These are phyloP conservation scores for Athalia circularis DNA, from an alignment of 2,888 invertebrate species.

Conservation along the genomic window DNA sequence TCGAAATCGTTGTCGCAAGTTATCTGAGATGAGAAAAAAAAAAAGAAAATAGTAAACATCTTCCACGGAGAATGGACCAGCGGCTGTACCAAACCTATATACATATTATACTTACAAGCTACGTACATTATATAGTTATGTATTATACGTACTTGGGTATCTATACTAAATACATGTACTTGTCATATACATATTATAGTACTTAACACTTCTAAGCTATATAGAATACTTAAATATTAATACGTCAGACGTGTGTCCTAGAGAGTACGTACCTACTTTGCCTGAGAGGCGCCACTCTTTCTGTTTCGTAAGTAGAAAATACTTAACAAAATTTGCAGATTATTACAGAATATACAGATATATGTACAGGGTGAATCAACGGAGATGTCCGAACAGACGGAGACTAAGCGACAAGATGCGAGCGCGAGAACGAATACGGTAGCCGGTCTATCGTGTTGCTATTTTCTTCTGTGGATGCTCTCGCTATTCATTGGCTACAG, in stretches of 20 bases:
- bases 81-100: conserved; percentile 69
- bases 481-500: too few relatives aligned
- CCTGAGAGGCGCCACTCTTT: conserved; percentile 72
- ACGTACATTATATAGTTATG: conserved; percentile 68
- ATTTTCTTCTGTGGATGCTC: too few relatives aligned
- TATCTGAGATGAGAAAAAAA: neutral
- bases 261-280: conserved; percentile 73
- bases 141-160: conserved; percentile 64
- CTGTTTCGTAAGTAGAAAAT: conserved; percentile 74
- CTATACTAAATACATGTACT: conserved; percentile 60
- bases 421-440: too few relatives aligned
- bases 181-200: conserved; percentile 62
- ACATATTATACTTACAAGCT: conserved; percentile 62
- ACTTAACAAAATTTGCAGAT: conserved; percentile 65
- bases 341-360: conserved; percentile 54
- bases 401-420: too few relatives aligned
- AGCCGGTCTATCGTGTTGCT: too few relatives aligned
- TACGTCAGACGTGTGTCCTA: conserved; percentile 73
- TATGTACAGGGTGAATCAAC: conserved; percentile 15
- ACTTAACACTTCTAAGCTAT: conserved; percentile 71
- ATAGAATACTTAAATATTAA: conserved; percentile 72
- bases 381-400: too few relatives aligned
- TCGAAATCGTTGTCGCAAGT: neutral
- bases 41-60: neutral
- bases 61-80: conserved; percentile 52